phyloP scores from a whole-genome alignment of 2,888 invertebrate genomes.

The Rotaria socialis region DNA sequence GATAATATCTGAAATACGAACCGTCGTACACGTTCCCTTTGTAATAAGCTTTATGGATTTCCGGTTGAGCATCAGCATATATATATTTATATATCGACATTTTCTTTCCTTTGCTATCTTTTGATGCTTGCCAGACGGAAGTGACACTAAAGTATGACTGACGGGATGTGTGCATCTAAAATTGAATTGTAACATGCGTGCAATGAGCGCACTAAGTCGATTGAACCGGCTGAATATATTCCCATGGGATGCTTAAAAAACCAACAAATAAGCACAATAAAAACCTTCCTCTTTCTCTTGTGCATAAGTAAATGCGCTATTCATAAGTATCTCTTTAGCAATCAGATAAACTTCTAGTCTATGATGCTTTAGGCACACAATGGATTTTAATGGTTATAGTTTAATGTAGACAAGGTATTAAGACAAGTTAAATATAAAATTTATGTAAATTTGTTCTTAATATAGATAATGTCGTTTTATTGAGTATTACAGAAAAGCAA shows the following conservation, averaged over 20 bases:
- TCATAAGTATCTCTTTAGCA: slow-evolving; percentile 22
- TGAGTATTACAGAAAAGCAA: not conserved
- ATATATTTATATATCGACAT: not conserved
- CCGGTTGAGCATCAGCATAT: not conserved
- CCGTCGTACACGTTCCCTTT: not conserved
- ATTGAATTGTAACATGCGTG: slow-evolving; percentile 1
- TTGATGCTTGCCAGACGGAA: not conserved
- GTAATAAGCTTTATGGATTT: not conserved
- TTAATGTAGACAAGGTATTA: not conserved
- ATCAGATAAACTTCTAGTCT: not conserved
- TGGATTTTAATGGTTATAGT: not conserved
- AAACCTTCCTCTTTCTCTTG: not conserved
- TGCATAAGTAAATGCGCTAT: not conserved
- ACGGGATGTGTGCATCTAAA: not conserved
- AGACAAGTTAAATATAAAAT: not conserved
- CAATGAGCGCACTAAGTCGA: not conserved
- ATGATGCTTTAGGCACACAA: not conserved
- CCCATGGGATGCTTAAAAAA: not conserved
- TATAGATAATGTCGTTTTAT: not conserved
- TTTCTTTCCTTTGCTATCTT: not conserved
- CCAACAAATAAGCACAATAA: slow-evolving; percentile 2
- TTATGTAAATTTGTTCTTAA: not conserved
- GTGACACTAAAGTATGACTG: not conserved
- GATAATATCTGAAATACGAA: not conserved
- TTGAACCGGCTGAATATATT: not conserved